Evolutionary conservation across 2,797 vertebrate species (phyloP).

Genomic region (Acanthopagrus latus): DNA sequence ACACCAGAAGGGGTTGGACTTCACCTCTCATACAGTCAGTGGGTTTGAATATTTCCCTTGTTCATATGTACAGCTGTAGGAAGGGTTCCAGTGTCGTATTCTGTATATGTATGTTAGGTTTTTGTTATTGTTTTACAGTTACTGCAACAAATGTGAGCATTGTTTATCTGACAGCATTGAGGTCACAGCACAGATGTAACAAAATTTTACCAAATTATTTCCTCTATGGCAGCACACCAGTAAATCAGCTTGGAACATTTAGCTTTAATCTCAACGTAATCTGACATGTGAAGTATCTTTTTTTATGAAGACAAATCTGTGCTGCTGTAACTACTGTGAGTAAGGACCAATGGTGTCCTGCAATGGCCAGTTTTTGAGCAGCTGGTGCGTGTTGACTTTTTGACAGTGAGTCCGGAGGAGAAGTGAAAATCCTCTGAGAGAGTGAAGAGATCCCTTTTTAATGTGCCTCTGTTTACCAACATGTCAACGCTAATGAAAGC

Average conservation of each 20-base stretch:
- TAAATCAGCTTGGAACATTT: neutral
- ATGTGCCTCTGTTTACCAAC: conserved; percentile 75
- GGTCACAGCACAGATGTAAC: conserved; percentile 12
- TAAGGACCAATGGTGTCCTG: conserved; percentile 31
- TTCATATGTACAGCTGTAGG: conserved; percentile 23
- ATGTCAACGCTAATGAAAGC: conserved; percentile 60
- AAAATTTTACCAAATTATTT: conserved; percentile 13
- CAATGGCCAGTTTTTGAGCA: conserved; percentile 58
- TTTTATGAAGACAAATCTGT: conserved; percentile 46
- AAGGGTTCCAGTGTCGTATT: conserved; percentile 25
- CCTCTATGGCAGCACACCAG: neutral
- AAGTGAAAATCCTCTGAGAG: conserved; percentile 42
- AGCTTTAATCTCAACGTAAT: conserved; percentile 20
- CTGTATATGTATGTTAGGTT: conserved; percentile 12
- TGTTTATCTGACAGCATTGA: conserved; percentile 32
- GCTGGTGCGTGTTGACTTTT: conserved; percentile 67
- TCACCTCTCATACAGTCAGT: neutral
- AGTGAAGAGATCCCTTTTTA: conserved; percentile 69
- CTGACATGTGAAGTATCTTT: conserved; percentile 52
- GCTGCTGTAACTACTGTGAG: conserved; percentile 57
- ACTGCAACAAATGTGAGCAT: conserved; percentile 33
- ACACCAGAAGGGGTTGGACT: too few relatives aligned
- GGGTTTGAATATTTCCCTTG: neutral
- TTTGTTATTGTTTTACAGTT: conserved; percentile 8
- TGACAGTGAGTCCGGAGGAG: conserved; percentile 45